Conservation (phyloP, 2,888 invertebrate genomes). For the Fragum whitleyi region DNA sequence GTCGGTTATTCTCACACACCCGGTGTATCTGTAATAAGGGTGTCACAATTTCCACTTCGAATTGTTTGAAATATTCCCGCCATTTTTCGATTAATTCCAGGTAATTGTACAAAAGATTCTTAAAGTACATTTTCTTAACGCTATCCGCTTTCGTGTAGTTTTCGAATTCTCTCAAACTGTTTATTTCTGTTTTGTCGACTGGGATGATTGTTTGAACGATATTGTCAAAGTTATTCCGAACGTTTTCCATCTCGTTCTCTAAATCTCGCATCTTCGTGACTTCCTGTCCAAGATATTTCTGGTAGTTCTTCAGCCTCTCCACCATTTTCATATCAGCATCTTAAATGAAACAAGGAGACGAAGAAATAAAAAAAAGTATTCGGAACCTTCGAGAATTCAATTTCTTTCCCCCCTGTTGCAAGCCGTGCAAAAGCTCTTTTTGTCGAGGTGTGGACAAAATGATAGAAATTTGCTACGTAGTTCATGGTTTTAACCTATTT, state of each 20-base stretch:
- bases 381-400: no score
- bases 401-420: no score
- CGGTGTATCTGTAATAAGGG: constrained; percentile 75
- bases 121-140: constrained; percentile 60
- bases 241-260: constrained; percentile 73
- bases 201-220: constrained; percentile 73
- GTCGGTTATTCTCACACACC: constrained; percentile 75
- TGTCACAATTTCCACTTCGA: constrained; percentile 68
- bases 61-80: constrained; percentile 55
- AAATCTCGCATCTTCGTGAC: constrained; percentile 70
- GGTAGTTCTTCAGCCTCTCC: constrained; percentile 63
- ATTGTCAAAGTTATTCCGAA: constrained; percentile 75
- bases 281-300: constrained; percentile 64
- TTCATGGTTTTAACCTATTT: no score
- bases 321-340: constrained; percentile 71
- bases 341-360: constrained; percentile 35
- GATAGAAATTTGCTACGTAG: no score
- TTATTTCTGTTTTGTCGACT: constrained; percentile 53
- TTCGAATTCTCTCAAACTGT: constrained; percentile 71
- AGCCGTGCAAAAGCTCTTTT: no score
- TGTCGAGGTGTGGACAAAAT: no score
- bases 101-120: constrained; percentile 67
- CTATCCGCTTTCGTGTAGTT: constrained; percentile 68
- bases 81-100: constrained; percentile 62
- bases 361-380: neutral